phyloP scores from a whole-genome alignment of 2,113 vertebrate genomes.

The Leucopternis melanops region DNA sequence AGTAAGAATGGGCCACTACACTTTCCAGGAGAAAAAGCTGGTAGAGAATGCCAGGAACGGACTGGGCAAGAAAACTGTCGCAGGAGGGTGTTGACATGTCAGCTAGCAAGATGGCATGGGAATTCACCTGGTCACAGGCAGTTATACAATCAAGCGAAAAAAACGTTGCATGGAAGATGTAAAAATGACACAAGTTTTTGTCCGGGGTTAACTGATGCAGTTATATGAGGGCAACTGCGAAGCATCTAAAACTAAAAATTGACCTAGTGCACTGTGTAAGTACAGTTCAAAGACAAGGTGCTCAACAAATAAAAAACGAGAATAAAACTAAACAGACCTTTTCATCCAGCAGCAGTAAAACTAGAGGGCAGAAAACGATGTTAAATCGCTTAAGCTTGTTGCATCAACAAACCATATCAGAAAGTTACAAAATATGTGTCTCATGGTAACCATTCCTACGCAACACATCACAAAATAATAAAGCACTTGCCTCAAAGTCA shows the following conservation, averaged over 20 bases:
- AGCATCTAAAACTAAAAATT: background rate
- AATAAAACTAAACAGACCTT: constrained; percentile 60
- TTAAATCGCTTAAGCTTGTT: constrained; percentile 39
- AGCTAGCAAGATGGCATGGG: background rate
- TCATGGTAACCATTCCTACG: constrained; percentile 50
- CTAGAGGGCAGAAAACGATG: constrained; percentile 58
- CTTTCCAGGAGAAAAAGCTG: background rate
- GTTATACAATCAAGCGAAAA: background rate
- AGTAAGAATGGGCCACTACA: background rate
- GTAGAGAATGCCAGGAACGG: background rate
- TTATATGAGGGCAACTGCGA: background rate
- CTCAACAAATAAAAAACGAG: constrained; percentile 23
- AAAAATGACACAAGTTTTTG: background rate
- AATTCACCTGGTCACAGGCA: background rate
- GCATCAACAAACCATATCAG: constrained; percentile 15
- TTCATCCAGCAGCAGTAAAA: constrained; percentile 46
- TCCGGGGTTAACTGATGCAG: background rate
- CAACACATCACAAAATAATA: constrained; percentile 22
- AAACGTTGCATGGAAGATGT: rapidly evolving
- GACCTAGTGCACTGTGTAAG: background rate
- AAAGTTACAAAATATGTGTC: constrained; percentile 53
- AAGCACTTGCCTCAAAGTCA: constrained; percentile 39
- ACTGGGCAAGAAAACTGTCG: background rate
- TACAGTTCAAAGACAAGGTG: constrained; percentile 3
- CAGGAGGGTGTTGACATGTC: background rate